Base-by-base conservation (phyloP, 2,888 invertebrate species). In the Alcis repandata region DNA sequence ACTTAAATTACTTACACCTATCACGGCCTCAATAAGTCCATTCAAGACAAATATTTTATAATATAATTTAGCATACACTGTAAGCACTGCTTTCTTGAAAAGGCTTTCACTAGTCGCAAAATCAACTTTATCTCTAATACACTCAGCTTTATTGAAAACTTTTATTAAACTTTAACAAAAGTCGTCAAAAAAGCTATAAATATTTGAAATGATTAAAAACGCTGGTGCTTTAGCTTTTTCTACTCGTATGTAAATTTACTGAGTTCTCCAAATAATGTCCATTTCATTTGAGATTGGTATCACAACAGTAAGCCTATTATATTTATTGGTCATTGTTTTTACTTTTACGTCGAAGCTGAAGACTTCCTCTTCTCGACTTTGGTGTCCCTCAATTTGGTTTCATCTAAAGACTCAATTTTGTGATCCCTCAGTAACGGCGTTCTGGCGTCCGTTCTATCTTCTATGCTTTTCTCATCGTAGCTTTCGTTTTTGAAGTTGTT, bases 351-450 rank as follows among this genome's bases (percentile, higher is more conserved):
- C 52, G 93, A 93, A 71, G 93, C 92, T 58, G 93, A 92, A 57
- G 93, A 93, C 80, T 93, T 93, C 66, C 93, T 80, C 72, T 92
- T 93, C 64, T 93, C 93, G 58, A 85, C 78, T 81, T 92, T 92
- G 67, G 80, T 88, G 54, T 93, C 93, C 68, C 91, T 85, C 60
- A 91, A 73, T 80, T 91, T 92, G 32, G 86, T 90, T 76, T 93
- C 93, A 68, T 93, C 93, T 45, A 93, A 85, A 48, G 93, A 93
- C 81, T 93, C 93, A 59, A 88, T 93, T 77, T 92, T 92, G 72
- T 93, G 93, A 76, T 91, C 91, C 79, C 89, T 84, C 41, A 92
- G 76, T 41, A 92, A 74, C 1, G 93, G 91, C 49, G 92, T 90
- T 73, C 89, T 87, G n/a, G 91, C 92, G 69, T 92, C 92, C 10